Base-by-base conservation (phyloP, 92 coral and sea anemone genomes). In the Muricea muricata region DNA sequence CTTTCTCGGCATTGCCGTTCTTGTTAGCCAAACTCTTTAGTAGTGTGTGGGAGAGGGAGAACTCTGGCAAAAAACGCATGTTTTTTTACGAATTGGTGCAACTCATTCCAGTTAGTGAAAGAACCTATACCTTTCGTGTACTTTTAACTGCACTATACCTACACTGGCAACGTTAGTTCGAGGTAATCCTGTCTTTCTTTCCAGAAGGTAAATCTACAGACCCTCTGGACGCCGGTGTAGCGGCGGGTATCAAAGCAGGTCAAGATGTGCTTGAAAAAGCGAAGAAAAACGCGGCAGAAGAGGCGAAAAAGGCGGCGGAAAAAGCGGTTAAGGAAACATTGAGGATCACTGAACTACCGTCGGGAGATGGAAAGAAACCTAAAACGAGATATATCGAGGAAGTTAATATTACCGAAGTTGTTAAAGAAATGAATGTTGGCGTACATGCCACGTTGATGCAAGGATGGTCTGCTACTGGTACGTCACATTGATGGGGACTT, bases 191-290 rank as follows among this genome's bases (percentile, higher is more conserved):
- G 20, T 32, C 42, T 29, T 68, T 68, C 15, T 68, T 46, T 39
- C 5, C 28, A 47, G 66, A 37, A 50, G 65, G 65, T 17, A 75
- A 75, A 32, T 6, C 65, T 7, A 58, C 54, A 6, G 80, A 75
- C 21, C 80, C 80, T 11, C 18, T 75, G 14, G 46, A 87, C 74
- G 97, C 97, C 30, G 97, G 97, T n/a, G 97, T 93, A 21, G 86
- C 92, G 20, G 97, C 97, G n/a, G 97, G 97, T 32, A 93, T 93
- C 4, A 86, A 79, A 37, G 97, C 97, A 17, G 97, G 97, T 3
- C 72, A 88, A 54, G 90, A 91, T 28, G 97, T 93, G 28, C 92
- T 93, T 0, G 73, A 55, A 18, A 93, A 93, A 68, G 97, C 97
- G 31, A 93, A 93, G 31, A 92, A 91, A 69, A 87, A 93, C 7